A percentile compares a stretch with the other conserved stretches of the same genome.
Evolutionary conservation across 2,888 invertebrate genomes (phyloP).

Genomic region (Nomada ferruginata): DNA sequence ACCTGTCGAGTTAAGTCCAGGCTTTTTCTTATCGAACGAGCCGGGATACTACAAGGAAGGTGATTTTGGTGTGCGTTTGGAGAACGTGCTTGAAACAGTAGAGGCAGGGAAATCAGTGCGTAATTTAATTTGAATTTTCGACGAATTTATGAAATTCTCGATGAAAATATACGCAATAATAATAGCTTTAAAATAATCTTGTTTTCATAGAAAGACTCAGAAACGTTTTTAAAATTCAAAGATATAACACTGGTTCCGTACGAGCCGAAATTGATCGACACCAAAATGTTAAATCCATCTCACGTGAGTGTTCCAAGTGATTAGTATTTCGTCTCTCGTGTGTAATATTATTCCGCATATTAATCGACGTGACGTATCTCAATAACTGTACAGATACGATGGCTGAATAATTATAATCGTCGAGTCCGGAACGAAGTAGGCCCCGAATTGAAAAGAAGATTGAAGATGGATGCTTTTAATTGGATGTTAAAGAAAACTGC

Average conservation of each 20-base stretch:
- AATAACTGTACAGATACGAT: constrained; percentile 86
- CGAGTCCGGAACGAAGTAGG: constrained; percentile 90
- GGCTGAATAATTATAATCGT: constrained; percentile 92
- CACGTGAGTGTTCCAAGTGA: constrained; percentile 87
- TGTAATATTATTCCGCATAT: neutral
- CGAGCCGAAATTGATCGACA: constrained; percentile 93
- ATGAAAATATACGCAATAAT: neutral
- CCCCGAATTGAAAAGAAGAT: constrained; percentile 89
- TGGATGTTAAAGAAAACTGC: constrained; percentile 95
- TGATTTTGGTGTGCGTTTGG: constrained; percentile 94
- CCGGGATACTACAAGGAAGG: constrained; percentile 95
- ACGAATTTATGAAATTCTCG: neutral
- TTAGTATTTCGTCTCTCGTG: neutral
- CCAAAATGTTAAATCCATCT: constrained; percentile 89
- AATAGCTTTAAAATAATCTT: neutral
- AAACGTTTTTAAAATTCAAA: constrained; percentile 89
- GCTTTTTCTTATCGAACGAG: constrained; percentile 92
- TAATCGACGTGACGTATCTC: neutral
- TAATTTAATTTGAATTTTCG: neutral
- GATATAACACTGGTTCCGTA: constrained; percentile 94
- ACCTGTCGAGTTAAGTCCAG: constrained; percentile 87
- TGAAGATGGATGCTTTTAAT: constrained; percentile 89
- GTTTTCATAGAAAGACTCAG: constrained; percentile 79
- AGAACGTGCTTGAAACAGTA: constrained; percentile 92
- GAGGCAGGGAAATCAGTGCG: constrained; percentile 83